These are phyloP conservation scores for Acrobasis consociella DNA, from an alignment of 2,888 invertebrate genomes.

Conservation along the genomic window DNA sequence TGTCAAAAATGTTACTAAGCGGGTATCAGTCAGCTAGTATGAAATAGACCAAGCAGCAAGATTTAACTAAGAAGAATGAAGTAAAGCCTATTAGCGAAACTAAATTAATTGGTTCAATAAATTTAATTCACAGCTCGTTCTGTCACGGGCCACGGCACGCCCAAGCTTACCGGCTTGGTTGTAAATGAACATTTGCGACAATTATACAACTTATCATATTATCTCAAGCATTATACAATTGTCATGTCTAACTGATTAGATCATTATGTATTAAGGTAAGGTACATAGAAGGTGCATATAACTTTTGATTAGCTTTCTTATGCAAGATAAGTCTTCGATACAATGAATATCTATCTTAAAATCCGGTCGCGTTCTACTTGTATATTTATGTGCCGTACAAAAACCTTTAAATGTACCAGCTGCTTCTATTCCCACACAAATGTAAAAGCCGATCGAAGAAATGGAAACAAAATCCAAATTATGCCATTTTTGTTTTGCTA, in stretches of 20 bases:
- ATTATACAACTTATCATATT: conserved; percentile 10
- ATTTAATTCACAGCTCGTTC: conserved; percentile 5
- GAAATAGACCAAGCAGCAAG: not conserved
- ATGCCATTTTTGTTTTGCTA: too few species aligned
- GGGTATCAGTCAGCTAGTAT: too few species aligned
- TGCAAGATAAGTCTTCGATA: too few species aligned
- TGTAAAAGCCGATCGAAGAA: too few species aligned
- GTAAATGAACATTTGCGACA: not conserved
- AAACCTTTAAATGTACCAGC: too few species aligned
- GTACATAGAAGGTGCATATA: not conserved
- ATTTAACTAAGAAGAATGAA: not conserved
- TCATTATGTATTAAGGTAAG: not conserved
- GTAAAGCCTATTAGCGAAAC: not conserved
- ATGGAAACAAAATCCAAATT: too few species aligned
- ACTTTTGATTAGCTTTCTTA: too few species aligned
- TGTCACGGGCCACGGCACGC: not conserved
- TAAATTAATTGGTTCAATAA: conserved; percentile 26
- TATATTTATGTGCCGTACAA: too few species aligned
- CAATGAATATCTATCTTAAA: too few species aligned
- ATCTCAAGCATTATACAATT: conserved; percentile 6
- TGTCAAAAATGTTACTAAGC: too few species aligned
- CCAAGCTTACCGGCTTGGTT: not conserved
- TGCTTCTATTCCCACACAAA: too few species aligned
- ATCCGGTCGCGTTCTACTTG: too few species aligned
- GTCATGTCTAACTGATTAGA: conserved; percentile 9